Evolutionary conservation across 2,113 vertebrate genomes (phyloP).

Genomic region (Python bivittatus): DNA sequence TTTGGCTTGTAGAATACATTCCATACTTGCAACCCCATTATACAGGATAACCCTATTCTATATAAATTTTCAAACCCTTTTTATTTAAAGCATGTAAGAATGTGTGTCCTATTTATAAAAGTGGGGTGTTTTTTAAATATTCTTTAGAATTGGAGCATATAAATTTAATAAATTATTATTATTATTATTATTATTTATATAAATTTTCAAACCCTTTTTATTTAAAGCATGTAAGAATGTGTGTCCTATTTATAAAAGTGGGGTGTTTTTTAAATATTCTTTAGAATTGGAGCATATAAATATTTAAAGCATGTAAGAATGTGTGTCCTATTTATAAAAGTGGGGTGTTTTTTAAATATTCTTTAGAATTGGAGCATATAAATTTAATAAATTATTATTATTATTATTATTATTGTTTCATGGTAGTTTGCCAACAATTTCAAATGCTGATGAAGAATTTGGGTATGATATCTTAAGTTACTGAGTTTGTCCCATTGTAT

Average conservation of each 20-base stretch:
- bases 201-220: neutral
- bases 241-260: neutral
- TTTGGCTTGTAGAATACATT: too few relatives aligned
- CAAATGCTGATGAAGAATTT: neutral
- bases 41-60: neutral
- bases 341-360: neutral
- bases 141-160: too few relatives aligned
- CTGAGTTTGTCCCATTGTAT: slow-evolving; percentile 41
- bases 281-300: too few relatives aligned
- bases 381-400: too few relatives aligned
- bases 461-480: slow-evolving; percentile 17
- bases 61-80: neutral
- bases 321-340: neutral
- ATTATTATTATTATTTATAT: too few relatives aligned
- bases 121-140: neutral
- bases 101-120: neutral
- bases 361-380: too few relatives aligned
- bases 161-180: too few relatives aligned
- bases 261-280: neutral
- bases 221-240: too few relatives aligned
- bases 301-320: too few relatives aligned
- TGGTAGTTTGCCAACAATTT: neutral
- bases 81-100: too few relatives aligned
- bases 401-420: too few relatives aligned
- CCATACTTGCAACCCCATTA: too few relatives aligned